Base-by-base conservation (phyloP, 2,888 invertebrate species). In the Trachelus iudaicus region DNA sequence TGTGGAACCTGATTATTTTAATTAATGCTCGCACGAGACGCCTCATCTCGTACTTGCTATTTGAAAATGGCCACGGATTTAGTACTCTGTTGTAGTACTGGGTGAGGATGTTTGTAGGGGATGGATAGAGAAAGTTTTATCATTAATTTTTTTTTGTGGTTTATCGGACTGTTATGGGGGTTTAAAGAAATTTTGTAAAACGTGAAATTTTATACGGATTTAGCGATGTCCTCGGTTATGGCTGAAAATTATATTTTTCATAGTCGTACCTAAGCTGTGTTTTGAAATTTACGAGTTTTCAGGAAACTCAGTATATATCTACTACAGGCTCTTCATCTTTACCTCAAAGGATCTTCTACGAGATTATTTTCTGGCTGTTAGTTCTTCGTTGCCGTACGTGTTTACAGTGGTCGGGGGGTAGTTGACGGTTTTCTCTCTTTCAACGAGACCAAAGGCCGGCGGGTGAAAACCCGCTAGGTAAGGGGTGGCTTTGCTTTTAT, bases 1-100 rank as follows among this genome's bases (percentile, higher is more conserved):
- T 83, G 85, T 82, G 83, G 84, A 84, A 83, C 83, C 86, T 86
- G 88, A 89, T 89, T 87, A 88, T 88, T 89, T 88, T 87, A 88
- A 89, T 88, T 88, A 86, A 89, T 89, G 89, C 83, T 71, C 81
- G 84, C 77, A 79, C 83, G 85, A 86, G 84, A 79, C 86, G 86
- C 80, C 82, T 87, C 88, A 86, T 87, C 86, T 88, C 86, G 81
- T 79, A n/a, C 73, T 78, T 81, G 84, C 83, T 85, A 88, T 87
- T 85, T 81, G 82, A 80, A 85, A 87, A 86, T 84, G 84, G 83
- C 79, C 81, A 78, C 78, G 30, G 71, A 31, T 31, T 71, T 34
- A 34, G 15, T 6, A 11, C 4, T 71, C 3, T 31, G 31, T 12
- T 30, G 15, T 31, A 13, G 31, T 13, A 31, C 33, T 34, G 3